Percentiles rank a stretch among this genome's conserved stretches.
phyloP scores from a whole-genome alignment of 2,888 invertebrate genomes.

The Meteorus colon region DNA sequence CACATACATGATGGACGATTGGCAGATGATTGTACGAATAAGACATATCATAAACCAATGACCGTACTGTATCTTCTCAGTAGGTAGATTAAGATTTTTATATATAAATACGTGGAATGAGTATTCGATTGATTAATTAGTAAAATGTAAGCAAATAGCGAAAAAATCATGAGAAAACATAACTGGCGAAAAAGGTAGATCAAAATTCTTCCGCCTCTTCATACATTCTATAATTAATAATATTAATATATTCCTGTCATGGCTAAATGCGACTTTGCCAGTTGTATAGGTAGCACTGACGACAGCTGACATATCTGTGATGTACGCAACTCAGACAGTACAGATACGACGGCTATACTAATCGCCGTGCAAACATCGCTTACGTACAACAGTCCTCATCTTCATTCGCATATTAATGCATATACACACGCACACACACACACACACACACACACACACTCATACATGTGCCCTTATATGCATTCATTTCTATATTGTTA shows the following conservation, averaged over 20 bases:
- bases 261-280: conserved; percentile 29
- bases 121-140: not conserved
- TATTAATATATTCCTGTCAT: conserved; percentile 25
- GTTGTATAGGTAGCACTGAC: conserved; percentile 40
- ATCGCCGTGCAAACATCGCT: conserved; percentile 71
- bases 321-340: conserved; percentile 70
- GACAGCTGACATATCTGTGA: conserved; percentile 68
- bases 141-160: conserved; percentile 49
- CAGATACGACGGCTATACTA: conserved; percentile 68
- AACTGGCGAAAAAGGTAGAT: conserved; percentile 66
- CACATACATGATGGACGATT: no score
- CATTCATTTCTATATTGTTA: not conserved
- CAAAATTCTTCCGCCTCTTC: conserved; percentile 43
- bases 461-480: not conserved
- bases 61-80: no score
- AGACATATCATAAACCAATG: no score
- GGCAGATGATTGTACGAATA: no score
- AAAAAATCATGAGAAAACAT: conserved; percentile 62
- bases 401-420: not conserved
- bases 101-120: no score
- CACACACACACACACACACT: not conserved
- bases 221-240: not conserved
- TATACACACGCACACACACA: not conserved
- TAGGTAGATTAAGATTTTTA: no score
- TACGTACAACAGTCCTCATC: conserved; percentile 62